Percentiles rank a stretch among this genome's conserved stretches.
phyloP scores from a whole-genome alignment of 2,888 invertebrate species.

The Beris chalybata region DNA sequence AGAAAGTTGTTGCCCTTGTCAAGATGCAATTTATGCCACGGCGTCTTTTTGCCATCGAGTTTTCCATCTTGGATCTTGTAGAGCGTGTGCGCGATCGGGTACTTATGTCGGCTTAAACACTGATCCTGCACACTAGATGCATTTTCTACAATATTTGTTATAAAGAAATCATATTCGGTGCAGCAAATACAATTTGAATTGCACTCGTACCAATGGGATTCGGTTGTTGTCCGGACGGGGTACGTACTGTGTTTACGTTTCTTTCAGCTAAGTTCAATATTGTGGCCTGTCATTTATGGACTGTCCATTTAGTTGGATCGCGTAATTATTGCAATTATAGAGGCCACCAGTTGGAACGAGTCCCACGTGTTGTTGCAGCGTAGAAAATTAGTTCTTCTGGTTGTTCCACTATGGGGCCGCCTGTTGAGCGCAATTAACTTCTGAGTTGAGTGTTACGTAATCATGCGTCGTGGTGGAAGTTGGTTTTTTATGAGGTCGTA shows the following conservation, averaged over 20 bases:
- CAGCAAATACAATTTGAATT: not conserved
- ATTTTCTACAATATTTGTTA: not conserved
- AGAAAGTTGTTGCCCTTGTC: slow-evolving; percentile 34
- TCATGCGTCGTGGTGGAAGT: slow-evolving; percentile 9
- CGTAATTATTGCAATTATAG: slow-evolving; percentile 23
- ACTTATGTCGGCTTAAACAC: not conserved
- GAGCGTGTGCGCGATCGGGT: not conserved
- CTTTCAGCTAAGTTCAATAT: not conserved
- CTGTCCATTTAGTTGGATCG: slow-evolving; percentile 3
- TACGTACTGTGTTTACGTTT: not conserved
- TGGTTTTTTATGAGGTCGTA: slow-evolving; percentile 13
- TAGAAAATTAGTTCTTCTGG: not conserved
- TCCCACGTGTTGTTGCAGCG: slow-evolving; percentile 20
- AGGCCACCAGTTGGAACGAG: slow-evolving; percentile 4
- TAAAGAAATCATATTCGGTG: not conserved
- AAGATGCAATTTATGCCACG: slow-evolving; percentile 15
- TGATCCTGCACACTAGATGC: not conserved
- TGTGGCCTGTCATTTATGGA: slow-evolving; percentile 2
- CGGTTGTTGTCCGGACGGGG: not conserved
- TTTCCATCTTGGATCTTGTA: not conserved
- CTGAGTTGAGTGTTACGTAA: slow-evolving; percentile 8
- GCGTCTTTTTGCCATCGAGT: slow-evolving; percentile 4
- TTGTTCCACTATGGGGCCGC: not conserved
- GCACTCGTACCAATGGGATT: not conserved
- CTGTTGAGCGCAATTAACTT: slow-evolving; percentile 9